These are phyloP conservation scores for Marmota monax DNA, from an alignment of 2,113 vertebrate species.

Conservation along the genomic window DNA sequence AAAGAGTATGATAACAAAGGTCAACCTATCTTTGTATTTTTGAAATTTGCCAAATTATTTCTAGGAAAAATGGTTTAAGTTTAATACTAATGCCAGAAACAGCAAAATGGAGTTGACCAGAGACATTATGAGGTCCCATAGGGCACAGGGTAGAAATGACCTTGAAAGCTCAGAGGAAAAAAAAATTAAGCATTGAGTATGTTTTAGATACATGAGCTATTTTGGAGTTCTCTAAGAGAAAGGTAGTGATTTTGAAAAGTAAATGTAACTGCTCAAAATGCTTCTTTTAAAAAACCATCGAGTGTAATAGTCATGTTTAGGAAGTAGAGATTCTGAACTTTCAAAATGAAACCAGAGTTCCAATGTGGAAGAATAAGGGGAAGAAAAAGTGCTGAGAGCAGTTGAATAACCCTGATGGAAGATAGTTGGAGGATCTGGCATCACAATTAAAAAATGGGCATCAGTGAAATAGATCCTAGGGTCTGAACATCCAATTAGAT, in stretches of 20 bases:
- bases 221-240: neutral
- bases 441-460: conserved; percentile 48
- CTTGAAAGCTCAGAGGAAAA: neutral
- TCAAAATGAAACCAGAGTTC: conserved; percentile 42
- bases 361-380: neutral
- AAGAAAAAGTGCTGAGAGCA: neutral
- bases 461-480: neutral
- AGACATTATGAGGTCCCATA: neutral
- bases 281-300: conserved; percentile 18
- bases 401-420: neutral
- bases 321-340: conserved; percentile 58
- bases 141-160: conserved; percentile 30
- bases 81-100: neutral
- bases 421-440: neutral
- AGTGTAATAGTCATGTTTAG: neutral
- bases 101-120: conserved; percentile 34
- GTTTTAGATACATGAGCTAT: conserved; percentile 57
- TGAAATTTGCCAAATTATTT: conserved; percentile 30
- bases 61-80: neutral
- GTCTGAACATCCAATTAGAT: neutral
- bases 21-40: neutral
- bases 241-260: conserved; percentile 55
- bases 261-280: conserved; percentile 51
- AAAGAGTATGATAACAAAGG: neutral
- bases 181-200: neutral